Evolutionary conservation across 2,888 invertebrate genomes (phyloP), one percentile per base, ranked within the genome.

Genomic region (Mesorhabditis spiculigera): DNA sequence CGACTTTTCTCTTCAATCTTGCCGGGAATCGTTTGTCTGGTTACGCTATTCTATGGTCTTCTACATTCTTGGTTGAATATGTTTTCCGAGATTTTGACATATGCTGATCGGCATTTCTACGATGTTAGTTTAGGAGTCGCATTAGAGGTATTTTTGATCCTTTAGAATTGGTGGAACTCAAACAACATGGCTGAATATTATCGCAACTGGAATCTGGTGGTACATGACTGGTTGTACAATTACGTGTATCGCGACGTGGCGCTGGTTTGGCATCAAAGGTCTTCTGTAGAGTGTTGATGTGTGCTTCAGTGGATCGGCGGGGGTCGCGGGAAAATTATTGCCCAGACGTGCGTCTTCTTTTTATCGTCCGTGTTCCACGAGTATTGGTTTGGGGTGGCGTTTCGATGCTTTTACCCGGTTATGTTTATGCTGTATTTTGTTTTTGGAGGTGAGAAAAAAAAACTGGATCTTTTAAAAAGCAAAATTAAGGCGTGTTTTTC

Each of bases 101-200:
- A 96, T 86, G 92, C 91, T 5, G 93, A 96, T 88, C 87, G 95
- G 85, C 89, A 91, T 89, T 91, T 93, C 89, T 91, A 93, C 86
- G 71, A 76, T 74, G 83, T 84, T 58, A 66, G 45, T 41, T 28
- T 65, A n/a, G n/a, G n/a, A n/a, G n/a, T 50, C 41, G 16, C 44
- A 41, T 8, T 66, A 5, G 8, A 63, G 50, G 28, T 45, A 71
- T 10, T 41, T 4, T 66, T 63, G 61, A 73, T 77, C 28, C 28
- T 28, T 10, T 50, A 94, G 91, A 93, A 93, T 84, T 96, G 95
- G 95, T 96, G 95, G 96, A 94, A 93, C 68, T 90, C 91, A 4
- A 91, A 91, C 0, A 91, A 91, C n/a, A 94, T 91, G 87, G 90
- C 91, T 0, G 89, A 89, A 13, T 96, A 91, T 87, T 95, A 93